Base-by-base conservation (phyloP, 2,797 vertebrate species). In the Pagetopsis macropterus region DNA sequence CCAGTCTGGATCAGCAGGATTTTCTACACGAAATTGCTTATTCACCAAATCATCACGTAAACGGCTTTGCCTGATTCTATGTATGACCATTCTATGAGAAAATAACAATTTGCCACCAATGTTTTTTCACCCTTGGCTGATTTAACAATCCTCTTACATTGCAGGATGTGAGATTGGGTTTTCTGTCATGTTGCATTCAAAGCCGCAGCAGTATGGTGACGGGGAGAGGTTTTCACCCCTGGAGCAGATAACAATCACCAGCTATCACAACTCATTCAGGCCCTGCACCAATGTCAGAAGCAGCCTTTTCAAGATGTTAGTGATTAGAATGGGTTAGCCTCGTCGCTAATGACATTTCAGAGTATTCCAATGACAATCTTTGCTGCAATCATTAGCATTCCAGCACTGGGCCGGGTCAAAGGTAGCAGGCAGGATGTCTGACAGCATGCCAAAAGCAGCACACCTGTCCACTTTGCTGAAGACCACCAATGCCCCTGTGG, bases 11-110 rank as follows among this genome's bases (percentile, higher is more conserved):
- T 91, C 85, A 85, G 84, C 72, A 72, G 88, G 89, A 92, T 89
- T 89, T 88, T 86, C 82, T 63, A 65, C 78, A 79, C 85, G 81
- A 92, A 93, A 87, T 89, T 75, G 62, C 82, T 84, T 85, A 88
- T 92, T 89, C 72, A 82, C 82, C 81, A 88, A 91, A 90, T 87
- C 82, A 86, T 91, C 86, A 79, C 78, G 91, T 87, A 88, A 91
- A 91, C 81, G 54, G 87, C 84, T 91, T 90, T 86, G 70, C 79
- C 81, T 84, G 78, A 78, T 80, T 70, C 75, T 78, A 71, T 23
- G 54, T 66, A 70, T 86, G 83, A 85, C 86, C 78, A 76, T 88
- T 87, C 73, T 75, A 41, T 78, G 70, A 69, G 81, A 84, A 87
- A 86, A 90, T 75, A 82, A 69, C 77, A 87, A 82, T 86, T 85